Percentiles rank a stretch among this genome's conserved stretches.
These are phyloP conservation scores for Monoplex corrugatus DNA, from an alignment of 2,888 invertebrate genomes.

Conservation along the genomic window DNA sequence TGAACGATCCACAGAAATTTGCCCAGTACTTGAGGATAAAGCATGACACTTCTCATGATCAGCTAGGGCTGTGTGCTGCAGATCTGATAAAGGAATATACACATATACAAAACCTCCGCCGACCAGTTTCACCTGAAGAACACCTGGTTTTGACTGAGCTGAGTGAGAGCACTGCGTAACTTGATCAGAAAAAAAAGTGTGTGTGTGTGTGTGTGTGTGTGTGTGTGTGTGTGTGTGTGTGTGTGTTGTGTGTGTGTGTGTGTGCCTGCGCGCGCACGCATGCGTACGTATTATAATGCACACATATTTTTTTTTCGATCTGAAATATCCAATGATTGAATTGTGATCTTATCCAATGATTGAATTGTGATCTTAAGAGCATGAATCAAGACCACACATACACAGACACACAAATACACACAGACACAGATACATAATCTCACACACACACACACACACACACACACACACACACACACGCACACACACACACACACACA, in stretches of 20 bases:
- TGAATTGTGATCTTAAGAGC: not conserved
- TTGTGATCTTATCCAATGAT: not conserved
- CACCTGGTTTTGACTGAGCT: not conserved
- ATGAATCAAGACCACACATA: not conserved
- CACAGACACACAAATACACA: not conserved
- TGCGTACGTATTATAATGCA: not conserved
- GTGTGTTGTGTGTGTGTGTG: not conserved
- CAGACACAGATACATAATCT: not conserved
- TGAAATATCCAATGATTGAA: not conserved
- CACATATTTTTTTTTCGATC: not conserved
- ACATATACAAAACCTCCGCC: too few relatives aligned
- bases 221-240: not conserved
- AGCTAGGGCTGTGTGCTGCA: too few relatives aligned
- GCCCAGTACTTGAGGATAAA: too few relatives aligned
- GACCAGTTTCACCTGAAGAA: too few relatives aligned
- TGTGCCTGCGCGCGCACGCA: too few relatives aligned
- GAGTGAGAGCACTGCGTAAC: not conserved
- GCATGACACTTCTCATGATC: too few relatives aligned
- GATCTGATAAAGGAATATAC: too few relatives aligned
- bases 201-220: too few relatives aligned
- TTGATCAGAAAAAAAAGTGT: not conserved
- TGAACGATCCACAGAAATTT: too few relatives aligned
- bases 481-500: conserved; percentile 19
- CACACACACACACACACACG: not conserved
- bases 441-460: not conserved